These are phyloP conservation scores for Turritopsis dohrnii DNA, from an alignment of 30 jellyfish, hydroid and myxozoan species.

Conservation along the genomic window DNA sequence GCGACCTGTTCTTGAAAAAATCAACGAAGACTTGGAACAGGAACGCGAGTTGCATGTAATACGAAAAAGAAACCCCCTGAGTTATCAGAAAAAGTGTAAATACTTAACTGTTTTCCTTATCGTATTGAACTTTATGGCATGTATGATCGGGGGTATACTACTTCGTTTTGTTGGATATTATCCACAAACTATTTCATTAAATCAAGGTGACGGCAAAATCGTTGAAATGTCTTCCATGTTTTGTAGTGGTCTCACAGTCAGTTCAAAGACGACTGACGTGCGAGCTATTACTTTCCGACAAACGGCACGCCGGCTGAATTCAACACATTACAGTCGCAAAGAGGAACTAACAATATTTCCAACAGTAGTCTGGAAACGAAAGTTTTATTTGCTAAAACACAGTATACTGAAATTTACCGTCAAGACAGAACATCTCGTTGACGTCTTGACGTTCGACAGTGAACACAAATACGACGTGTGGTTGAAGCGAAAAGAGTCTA, in stretches of 20 bases:
- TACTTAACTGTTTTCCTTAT: neutral
- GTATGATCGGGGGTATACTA: slow-evolving; percentile 1
- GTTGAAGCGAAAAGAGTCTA: neutral
- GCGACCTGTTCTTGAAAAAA: slow-evolving; percentile 6
- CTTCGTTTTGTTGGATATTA: slow-evolving; percentile 8
- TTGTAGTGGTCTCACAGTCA: neutral
- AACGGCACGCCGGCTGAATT: neutral
- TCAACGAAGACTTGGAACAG: slow-evolving; percentile 7
- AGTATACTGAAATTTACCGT: neutral
- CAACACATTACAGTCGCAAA: neutral
- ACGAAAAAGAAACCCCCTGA: neutral
- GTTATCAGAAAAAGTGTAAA: neutral
- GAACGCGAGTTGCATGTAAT: neutral
- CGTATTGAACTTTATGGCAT: neutral
- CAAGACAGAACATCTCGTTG: neutral
- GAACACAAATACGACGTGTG: slow-evolving; percentile 10
- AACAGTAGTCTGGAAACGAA: neutral
- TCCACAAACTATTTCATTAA: neutral
- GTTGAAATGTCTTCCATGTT: neutral
- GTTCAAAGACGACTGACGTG: neutral
- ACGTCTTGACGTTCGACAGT: neutral
- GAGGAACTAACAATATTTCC: neutral
- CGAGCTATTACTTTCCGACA: neutral
- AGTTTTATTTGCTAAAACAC: slow-evolving; percentile 3
- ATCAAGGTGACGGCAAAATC: slow-evolving; percentile 4